Conservation (phyloP, 2,797 vertebrate species). For the Centropyge bicolor region DNA sequence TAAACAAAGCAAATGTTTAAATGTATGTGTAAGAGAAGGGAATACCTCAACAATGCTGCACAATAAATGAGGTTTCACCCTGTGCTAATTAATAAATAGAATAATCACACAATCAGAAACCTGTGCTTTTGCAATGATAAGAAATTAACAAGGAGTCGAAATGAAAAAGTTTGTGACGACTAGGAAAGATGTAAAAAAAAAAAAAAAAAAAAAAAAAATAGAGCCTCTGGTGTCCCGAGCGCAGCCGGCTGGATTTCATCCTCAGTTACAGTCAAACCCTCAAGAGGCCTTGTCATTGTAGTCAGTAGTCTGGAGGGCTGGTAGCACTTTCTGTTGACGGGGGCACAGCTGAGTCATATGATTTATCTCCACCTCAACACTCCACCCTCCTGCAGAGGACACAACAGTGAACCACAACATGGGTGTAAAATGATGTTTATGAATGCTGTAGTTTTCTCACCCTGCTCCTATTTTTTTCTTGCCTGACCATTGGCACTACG, state of each 20-base stretch:
- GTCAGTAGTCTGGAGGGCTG: slow-evolving; percentile 47
- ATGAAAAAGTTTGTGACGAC: slow-evolving; percentile 6
- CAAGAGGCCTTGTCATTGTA: slow-evolving; percentile 42
- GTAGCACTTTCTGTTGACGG: slow-evolving; percentile 63
- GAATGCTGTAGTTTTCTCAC: slow-evolving; percentile 21
- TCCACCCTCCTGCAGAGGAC: slow-evolving; percentile 55
- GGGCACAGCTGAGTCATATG: slow-evolving; percentile 66
- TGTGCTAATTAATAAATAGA: neutral
- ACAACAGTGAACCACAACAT: slow-evolving; percentile 34
- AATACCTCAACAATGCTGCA: neutral
- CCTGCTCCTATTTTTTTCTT: neutral
- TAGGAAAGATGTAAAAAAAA: slow-evolving; percentile 6
- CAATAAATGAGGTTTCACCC: neutral
- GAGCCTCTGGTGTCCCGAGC: slow-evolving; percentile 13
- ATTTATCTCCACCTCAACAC: slow-evolving; percentile 63
- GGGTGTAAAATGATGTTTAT: slow-evolving; percentile 10
- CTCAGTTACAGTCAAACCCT: slow-evolving; percentile 57
- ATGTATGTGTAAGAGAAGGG: neutral
- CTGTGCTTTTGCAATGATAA: neutral
- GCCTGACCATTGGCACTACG: slow-evolving; percentile 3
- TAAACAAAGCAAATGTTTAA: neutral
- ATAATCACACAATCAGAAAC: neutral
- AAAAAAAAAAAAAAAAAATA: neutral
- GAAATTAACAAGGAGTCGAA: neutral
- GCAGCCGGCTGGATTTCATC: slow-evolving; percentile 52